Base-by-base conservation (phyloP, 2,888 invertebrate species). In the Coenonympha arcania region DNA sequence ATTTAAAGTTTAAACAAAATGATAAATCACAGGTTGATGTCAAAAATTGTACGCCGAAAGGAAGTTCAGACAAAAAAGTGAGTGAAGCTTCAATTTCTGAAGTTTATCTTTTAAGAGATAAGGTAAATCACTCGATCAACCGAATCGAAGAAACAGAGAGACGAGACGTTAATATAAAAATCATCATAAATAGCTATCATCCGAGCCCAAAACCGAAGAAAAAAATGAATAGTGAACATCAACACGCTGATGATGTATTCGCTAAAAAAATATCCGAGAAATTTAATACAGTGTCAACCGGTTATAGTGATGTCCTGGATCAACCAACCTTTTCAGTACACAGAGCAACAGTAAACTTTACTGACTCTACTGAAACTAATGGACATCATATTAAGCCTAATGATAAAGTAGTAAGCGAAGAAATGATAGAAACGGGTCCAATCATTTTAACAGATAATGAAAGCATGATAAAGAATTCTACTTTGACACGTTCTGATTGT, bases 261-360 rank as follows among this genome's bases (percentile, higher is more conserved):
- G 57, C 72, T 9, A 66, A 68, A 48, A 68, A 71, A 18, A 79
- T 80, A 47, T 71, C 73, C 3, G 64, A 71, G 3, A 79, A 79
- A 54, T 74, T 76, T 53, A 71, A 76, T 11, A 74, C 77, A 1
- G 77, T 79, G 15, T 79, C 79, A 0, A 76, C 79, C 9, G 73
- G 70, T 6, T 73, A 73, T 41, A 77, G 73, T 49, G 67, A 73
- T 45, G 51, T 66, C 3, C 28, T 56, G 30, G 62, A 63, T 18
- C 52, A 58, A 16, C 62, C 65, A 28, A 59, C 59, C 30, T 68
- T 69, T 41, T 76, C 79, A 5, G 50, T 74, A 54, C 75, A 76
- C 13, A 67, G 66, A 63, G 60, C 71, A 18, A 71, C 71, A 16
- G 54, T 74, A 31, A 66, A 76, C 55, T 54, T 77, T 4, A 62